phyloP scores from a whole-genome alignment of 1,140 invertebrate species.

The Pseudomyrmex dendroicus region DNA sequence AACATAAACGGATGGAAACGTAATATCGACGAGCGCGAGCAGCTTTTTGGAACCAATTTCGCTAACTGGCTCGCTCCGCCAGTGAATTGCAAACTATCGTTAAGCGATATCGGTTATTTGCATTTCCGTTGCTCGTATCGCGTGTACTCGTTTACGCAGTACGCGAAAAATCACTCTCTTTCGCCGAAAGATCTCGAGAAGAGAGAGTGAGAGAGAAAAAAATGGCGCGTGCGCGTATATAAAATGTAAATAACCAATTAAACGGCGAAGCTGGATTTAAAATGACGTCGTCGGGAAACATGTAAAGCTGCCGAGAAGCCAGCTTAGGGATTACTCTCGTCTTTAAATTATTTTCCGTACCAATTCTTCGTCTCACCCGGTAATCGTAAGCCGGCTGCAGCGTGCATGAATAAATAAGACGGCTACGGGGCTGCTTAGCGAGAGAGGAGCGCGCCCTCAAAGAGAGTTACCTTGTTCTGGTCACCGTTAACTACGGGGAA shows the following conservation, averaged over 20 bases:
- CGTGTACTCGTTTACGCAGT: slow-evolving; percentile 15
- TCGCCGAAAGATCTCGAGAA: background rate
- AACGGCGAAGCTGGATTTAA: slow-evolving; percentile 40
- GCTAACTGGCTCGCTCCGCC: slow-evolving; percentile 25
- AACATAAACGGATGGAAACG: background rate
- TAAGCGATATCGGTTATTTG: slow-evolving; percentile 29
- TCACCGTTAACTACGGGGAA: background rate
- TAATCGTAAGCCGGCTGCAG: slow-evolving; percentile 40
- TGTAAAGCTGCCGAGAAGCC: slow-evolving; percentile 33
- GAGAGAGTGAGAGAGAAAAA: background rate
- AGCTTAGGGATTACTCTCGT: slow-evolving; percentile 51
- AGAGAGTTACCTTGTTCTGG: slow-evolving; percentile 55
- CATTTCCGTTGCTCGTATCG: slow-evolving; percentile 31
- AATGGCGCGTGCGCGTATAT: background rate
- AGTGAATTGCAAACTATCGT: slow-evolving; percentile 41
- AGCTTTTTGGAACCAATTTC: slow-evolving; percentile 29
- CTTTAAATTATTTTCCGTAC: slow-evolving; percentile 57
- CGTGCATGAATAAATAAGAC: slow-evolving; percentile 58
- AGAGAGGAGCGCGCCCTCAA: slow-evolving; percentile 21
- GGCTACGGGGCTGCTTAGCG: slow-evolving; percentile 19
- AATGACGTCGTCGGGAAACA: slow-evolving; percentile 17
- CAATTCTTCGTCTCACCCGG: slow-evolving; percentile 36
- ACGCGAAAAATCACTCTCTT: slow-evolving; percentile 28
- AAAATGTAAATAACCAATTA: slow-evolving; percentile 59
- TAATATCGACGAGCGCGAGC: slow-evolving; percentile 54